Conservation (phyloP, 2,797 vertebrate genomes). For the Girardinus metallicus region DNA sequence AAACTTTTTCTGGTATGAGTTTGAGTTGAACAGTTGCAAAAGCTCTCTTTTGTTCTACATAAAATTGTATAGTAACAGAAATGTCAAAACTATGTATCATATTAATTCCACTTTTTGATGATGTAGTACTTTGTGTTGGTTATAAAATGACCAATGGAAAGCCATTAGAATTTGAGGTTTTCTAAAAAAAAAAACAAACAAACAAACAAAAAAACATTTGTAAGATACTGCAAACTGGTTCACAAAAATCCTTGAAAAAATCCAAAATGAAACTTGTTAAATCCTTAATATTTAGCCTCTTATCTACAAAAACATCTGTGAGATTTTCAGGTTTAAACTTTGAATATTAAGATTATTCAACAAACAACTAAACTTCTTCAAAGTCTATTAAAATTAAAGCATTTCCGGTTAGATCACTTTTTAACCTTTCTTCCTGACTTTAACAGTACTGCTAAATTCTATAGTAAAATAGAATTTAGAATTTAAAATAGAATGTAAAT, state of each 20-base stretch:
- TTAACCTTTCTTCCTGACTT: background rate
- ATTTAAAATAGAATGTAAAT: too few species aligned
- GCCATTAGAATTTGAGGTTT: too few species aligned
- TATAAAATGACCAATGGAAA: too few species aligned
- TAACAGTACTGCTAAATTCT: background rate
- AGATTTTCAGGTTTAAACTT: background rate
- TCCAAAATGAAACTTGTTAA: background rate
- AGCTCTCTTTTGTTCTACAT: background rate
- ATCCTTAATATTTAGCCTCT: background rate
- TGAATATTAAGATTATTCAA: background rate
- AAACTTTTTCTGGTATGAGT: background rate
- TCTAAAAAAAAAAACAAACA: too few species aligned
- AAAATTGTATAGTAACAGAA: background rate
- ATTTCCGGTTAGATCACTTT: accelerated
- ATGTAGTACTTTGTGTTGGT: too few species aligned
- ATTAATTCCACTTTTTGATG: background rate
- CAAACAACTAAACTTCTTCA: background rate
- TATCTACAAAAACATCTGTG: background rate
- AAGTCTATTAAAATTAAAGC: background rate
- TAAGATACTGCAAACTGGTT: background rate
- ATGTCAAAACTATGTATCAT: background rate
- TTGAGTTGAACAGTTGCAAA: background rate
- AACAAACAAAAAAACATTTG: too few species aligned
- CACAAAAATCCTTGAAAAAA: background rate
- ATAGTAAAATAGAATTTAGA: background rate